A percentile compares a stretch with the other conserved stretches of the same genome.
These are phyloP conservation scores for Indicator indicator DNA, from an alignment of 2,113 vertebrate genomes.

Conservation along the genomic window DNA sequence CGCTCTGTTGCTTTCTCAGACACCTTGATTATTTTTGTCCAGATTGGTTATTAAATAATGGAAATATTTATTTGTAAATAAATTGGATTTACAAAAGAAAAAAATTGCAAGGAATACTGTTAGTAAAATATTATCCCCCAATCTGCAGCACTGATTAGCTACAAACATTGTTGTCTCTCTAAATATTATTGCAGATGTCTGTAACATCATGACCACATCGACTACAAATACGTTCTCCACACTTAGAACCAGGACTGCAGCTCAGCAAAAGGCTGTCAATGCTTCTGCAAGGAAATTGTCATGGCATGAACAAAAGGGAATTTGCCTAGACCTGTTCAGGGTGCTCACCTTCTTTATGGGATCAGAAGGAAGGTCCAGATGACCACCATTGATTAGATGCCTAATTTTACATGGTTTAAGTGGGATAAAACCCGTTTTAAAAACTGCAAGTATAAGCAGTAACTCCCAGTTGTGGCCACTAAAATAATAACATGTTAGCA, in stretches of 20 bases:
- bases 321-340: neutral
- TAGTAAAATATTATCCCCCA: neutral
- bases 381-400: neutral
- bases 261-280: neutral
- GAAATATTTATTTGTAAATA: neutral
- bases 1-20: neutral
- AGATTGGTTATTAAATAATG: neutral
- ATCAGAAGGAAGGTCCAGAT: neutral
- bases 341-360: neutral
- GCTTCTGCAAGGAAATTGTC: neutral
- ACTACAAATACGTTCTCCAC: neutral
- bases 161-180: neutral
- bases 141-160: neutral
- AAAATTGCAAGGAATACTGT: neutral
- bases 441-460: neutral
- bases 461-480: neutral
- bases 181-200: neutral
- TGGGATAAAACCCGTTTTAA: neutral
- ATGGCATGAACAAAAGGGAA: neutral
- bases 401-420: neutral
- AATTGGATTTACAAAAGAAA: neutral
- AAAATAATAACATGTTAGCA: neutral
- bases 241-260: neutral
- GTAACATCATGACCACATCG: fast-evolving
- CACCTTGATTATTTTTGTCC: neutral